Evolutionary conservation across 2,797 vertebrate genomes (phyloP), one percentile per base, ranked within the genome.

Genomic region (Nannoperca australis): DNA sequence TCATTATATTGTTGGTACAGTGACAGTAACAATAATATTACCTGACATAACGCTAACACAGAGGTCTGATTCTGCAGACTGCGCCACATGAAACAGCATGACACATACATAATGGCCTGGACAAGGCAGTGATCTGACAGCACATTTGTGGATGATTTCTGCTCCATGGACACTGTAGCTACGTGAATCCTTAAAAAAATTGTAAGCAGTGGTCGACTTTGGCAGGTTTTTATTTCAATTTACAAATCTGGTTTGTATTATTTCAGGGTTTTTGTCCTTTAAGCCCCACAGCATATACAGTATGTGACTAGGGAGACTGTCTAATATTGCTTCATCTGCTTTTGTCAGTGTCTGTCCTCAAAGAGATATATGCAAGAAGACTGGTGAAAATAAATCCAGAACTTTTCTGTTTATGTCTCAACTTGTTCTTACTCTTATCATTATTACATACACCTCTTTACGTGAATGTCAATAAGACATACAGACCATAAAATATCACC

Each of bases 31-130:
- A 36, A n/a, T 59, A 4, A 45, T 18, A 18, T 32, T 0, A 10
- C 7, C n/a, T 64, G 69, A 67, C 63, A 61, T 4, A 61, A 45
- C 75, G 59, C 18, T 44, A 61, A 50, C 36, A 3, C 47, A 0
- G 3, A 22, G 32, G 30, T 84, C 56, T 63, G 54, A 49, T 54
- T 55, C 62, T 69, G 61, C 64, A 36, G 74, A 40, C 49, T 13
- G 50, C 20, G 73, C 58, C 59, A 54, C 32, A 24, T 34, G 64
- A 38, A 68, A 40, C 83, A 66, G 61, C 12, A 0, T 67, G 78
- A 72, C 59, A 55, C n/a, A 22, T 18, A 22, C 53, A 65, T 75
- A 67, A 77, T 70, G 42, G 51, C 50, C 42, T 17, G 13, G 42
- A 6, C 60, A 27, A 70, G 20, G 11, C 56, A 40, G 2, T 4